A percentile compares a stretch with the other conserved stretches of the same genome.
These are phyloP conservation scores for Ectropis grisescens DNA, from an alignment of 1,140 invertebrate genomes.

Conservation along the genomic window DNA sequence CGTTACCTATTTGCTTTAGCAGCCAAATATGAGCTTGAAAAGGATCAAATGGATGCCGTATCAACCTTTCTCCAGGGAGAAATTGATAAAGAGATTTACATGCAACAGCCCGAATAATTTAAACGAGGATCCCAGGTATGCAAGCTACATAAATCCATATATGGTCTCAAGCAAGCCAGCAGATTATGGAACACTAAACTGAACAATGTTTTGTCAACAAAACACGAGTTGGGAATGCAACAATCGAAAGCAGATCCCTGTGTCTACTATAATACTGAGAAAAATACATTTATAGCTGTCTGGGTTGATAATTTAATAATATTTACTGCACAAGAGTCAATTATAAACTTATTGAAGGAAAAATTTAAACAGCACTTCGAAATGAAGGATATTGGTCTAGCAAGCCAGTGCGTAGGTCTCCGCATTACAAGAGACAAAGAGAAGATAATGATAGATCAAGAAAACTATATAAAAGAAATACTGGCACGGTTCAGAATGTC, in stretches of 20 bases:
- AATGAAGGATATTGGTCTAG: no score
- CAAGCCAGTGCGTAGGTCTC: no score
- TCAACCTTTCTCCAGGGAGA: slow-evolving; percentile 3
- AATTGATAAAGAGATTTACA: slow-evolving; percentile 2
- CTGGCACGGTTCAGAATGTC: slow-evolving; percentile 14
- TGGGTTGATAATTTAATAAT: slow-evolving; percentile 23
- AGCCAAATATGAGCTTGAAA: no score
- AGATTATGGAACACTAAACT: slow-evolving; percentile 7
- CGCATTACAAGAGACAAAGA: slow-evolving; percentile 14
- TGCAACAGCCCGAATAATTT: slow-evolving; percentile 3
- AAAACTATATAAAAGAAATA: no score
- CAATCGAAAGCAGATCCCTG: slow-evolving; percentile 4
- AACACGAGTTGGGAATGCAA: not conserved
- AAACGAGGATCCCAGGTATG: slow-evolving; percentile 9
- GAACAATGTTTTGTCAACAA: not conserved
- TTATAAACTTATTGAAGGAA: slow-evolving; percentile 6
- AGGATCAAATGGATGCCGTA: slow-evolving; percentile 6
- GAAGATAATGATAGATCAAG: slow-evolving; percentile 14
- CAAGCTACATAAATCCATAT: slow-evolving; percentile 13
- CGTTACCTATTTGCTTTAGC: no score
- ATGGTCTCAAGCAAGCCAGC: slow-evolving; percentile 16
- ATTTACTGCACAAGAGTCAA: slow-evolving; percentile 8
- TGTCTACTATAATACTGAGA: not conserved
- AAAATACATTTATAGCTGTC: slow-evolving; percentile 13
- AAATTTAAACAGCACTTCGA: slow-evolving; percentile 14